A percentile compares a stretch with the other conserved stretches of the same genome.
Conservation (phyloP, 2,113 vertebrate genomes). For the Echinops telfairi region DNA sequence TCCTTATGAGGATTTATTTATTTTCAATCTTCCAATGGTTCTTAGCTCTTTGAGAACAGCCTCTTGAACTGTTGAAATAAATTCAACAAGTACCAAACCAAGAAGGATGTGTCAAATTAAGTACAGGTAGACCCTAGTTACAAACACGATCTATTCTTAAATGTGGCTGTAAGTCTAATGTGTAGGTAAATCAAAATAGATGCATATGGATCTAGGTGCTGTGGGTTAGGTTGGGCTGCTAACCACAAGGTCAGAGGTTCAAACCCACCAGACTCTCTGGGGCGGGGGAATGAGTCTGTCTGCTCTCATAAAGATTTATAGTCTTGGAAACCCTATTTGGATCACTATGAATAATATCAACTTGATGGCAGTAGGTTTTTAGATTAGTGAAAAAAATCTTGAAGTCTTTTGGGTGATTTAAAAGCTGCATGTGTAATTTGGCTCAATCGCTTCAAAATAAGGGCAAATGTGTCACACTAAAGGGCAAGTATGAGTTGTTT, state of each 20-base stretch:
- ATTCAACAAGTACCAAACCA: slow-evolving; percentile 51
- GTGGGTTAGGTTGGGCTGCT: too few relatives aligned
- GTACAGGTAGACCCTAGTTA: neutral
- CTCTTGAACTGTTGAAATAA: slow-evolving; percentile 40
- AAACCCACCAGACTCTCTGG: too few relatives aligned
- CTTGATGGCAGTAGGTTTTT: too few relatives aligned
- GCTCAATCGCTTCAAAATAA: neutral
- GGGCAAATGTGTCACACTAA: neutral
- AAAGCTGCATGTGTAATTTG: neutral
- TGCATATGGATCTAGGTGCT: neutral
- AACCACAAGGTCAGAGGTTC: too few relatives aligned
- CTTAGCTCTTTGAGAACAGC: neutral
- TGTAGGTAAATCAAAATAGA: neutral
- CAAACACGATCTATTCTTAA: neutral
- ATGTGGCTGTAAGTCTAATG: neutral
- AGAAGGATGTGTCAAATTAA: slow-evolving; percentile 16
- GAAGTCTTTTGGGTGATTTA: neutral
- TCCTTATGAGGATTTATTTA: neutral
- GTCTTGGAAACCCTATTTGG: too few relatives aligned
- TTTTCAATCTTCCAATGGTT: slow-evolving; percentile 37
- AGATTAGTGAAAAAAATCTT: neutral
- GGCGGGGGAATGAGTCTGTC: too few relatives aligned
- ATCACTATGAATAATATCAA: too few relatives aligned
- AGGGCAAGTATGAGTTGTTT: too few relatives aligned
- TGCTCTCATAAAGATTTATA: too few relatives aligned